Base-by-base conservation (phyloP, 2,797 vertebrate genomes). In the Enteromius mattozi region DNA sequence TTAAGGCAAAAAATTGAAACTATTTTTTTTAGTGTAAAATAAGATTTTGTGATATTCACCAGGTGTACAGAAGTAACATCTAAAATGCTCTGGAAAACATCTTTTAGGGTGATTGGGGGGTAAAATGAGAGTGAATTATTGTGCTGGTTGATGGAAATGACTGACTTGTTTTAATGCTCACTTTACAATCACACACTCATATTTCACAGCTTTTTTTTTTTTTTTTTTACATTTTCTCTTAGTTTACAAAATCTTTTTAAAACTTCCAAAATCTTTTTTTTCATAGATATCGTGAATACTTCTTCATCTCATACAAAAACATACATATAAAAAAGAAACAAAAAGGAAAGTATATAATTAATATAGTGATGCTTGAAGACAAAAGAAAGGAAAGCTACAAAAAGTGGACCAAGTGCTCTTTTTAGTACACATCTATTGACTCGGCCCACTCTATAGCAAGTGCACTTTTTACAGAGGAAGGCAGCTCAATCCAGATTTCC, bases 401-500 rank as follows among this genome's bases (percentile, higher is more conserved):
- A 66, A 59, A 70, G 86, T 10, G 70, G 87, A 88, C 81, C 42
- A 6, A 66, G 42, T 2, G 19, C 84, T 90, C 86, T 21, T 84
- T 88, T 88, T 86, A 86, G 85, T 61, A 63, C 87, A 92, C 91
- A 91, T 89, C 88, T 85, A 80, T 76, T 86, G 90, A 87, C 87
- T 65, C 88, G 82, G 85, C 77, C 88, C 80, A 86, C 85, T 85
- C 84, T 87, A 88, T 35, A 84, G 77, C 85, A 87, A 91, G 84
- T 87, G 82, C 89, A 86, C 88, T 81, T 84, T 90, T 84, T 74
- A 91, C 74, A 35, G 86, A 86, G 87, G 87, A 85, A 90, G 88
- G 90, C 89, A 89, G 88, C 89, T 92, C 91, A 91, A 91, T 91
- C 88, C 86, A 86, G 85, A 80, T 87, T 88, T 89, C 78, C 77